phyloP scores from a whole-genome alignment of 2,797 vertebrate genomes.

The Diplodus sargus region DNA sequence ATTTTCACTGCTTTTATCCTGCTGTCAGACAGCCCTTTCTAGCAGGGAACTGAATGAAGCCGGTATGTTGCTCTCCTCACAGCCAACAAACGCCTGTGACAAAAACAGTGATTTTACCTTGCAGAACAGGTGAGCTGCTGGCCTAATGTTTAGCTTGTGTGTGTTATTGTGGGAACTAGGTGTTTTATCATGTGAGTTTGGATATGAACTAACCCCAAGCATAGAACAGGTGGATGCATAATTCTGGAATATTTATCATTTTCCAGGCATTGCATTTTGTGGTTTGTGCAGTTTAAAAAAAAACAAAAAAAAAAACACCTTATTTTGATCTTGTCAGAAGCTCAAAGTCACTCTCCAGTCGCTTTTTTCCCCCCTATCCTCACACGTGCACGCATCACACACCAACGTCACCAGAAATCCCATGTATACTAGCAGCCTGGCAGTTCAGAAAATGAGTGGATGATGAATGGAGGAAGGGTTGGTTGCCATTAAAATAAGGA shows the following conservation, averaged over 20 bases:
- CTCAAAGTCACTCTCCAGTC: conserved; percentile 16
- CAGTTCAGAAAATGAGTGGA: conserved; percentile 15
- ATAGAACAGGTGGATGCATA: neutral
- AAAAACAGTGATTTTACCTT: no score
- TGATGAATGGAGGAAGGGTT: conserved; percentile 33
- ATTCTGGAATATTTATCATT: neutral
- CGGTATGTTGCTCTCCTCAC: no score
- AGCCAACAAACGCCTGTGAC: no score
- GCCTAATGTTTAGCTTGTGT: no score
- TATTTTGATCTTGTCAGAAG: conserved; percentile 11
- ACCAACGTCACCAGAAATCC: neutral
- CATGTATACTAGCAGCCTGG: neutral
- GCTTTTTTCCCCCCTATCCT: neutral
- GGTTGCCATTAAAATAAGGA: conserved; percentile 21
- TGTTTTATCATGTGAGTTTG: no score
- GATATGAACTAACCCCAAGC: no score
- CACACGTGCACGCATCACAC: neutral
- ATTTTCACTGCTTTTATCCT: no score
- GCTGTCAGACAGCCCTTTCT: no score
- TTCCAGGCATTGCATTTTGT: conserved; percentile 21
- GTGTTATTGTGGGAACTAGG: no score
- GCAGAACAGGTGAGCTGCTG: no score
- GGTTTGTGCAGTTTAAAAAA: conserved; percentile 14
- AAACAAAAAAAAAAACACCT: neutral
- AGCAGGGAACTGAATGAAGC: no score